A percentile compares a stretch with the other conserved stretches of the same genome.
phyloP scores from a whole-genome alignment of 2,888 invertebrate species.

The Sminthurinus aureus region DNA sequence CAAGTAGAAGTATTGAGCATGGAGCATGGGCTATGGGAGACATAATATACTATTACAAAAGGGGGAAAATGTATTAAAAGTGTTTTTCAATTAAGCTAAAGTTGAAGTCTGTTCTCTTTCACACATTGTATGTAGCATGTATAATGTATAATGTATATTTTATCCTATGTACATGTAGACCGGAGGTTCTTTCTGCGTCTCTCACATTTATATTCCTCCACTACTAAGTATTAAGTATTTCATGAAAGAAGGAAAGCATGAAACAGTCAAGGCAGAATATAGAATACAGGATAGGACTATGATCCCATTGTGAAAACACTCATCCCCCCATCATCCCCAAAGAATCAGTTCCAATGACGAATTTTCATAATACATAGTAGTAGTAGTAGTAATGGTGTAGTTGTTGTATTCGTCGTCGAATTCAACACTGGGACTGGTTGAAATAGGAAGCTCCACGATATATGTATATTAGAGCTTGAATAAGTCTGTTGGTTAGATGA shows the following conservation, averaged over 20 bases:
- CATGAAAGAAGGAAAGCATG: slow-evolving; percentile 18
- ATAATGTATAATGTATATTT: too few relatives aligned
- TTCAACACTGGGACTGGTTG: slow-evolving; percentile 31
- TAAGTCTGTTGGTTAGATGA: too few relatives aligned
- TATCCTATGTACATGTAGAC: not conserved
- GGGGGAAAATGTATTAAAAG: slow-evolving; percentile 4
- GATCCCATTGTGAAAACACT: slow-evolving; percentile 38
- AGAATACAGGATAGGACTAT: too few relatives aligned
- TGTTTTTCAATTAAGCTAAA: slow-evolving; percentile 2
- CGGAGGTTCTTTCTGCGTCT: not conserved
- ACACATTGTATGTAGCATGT: not conserved
- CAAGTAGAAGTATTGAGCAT: not conserved
- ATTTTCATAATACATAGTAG: slow-evolving; percentile 31
- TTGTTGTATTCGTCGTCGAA: not conserved
- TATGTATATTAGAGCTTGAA: not conserved
- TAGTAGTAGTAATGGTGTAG: not conserved
- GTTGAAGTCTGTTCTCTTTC: not conserved
- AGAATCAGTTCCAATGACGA: slow-evolving; percentile 36
- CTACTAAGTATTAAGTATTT: slow-evolving; percentile 38
- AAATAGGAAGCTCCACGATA: slow-evolving; percentile 26
- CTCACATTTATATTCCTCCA: not conserved
- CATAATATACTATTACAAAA: not conserved
- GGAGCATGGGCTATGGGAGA: too few relatives aligned
- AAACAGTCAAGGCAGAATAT: slow-evolving; percentile 22
- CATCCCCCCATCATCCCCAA: slow-evolving; percentile 37